A percentile compares a stretch with the other conserved stretches of the same genome.
Conservation (phyloP, 2,113 vertebrate species). For the Tauraco erythrolophus region DNA sequence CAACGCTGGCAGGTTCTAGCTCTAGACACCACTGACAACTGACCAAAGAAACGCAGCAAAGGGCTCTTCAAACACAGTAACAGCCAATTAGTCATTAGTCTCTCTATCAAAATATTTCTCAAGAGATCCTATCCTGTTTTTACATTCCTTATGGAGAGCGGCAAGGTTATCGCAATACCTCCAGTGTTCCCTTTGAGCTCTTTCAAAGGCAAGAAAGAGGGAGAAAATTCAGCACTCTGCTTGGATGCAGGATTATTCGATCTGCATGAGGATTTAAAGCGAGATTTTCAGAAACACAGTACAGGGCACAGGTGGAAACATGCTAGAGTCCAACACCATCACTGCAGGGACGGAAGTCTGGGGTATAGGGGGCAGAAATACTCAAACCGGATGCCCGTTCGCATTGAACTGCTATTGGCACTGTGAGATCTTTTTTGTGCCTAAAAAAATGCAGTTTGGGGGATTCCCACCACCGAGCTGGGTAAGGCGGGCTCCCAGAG, state of each 20-base stretch:
- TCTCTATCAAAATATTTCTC: neutral
- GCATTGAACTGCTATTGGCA: neutral
- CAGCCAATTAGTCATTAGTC: neutral
- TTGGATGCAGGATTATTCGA: neutral
- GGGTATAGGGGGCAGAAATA: accelerated
- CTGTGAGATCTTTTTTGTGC: neutral
- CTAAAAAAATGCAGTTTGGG: neutral
- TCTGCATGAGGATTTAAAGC: neutral
- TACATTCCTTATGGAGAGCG: neutral
- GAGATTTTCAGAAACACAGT: neutral
- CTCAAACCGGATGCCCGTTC: neutral
- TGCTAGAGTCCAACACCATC: neutral
- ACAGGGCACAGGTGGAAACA: neutral
- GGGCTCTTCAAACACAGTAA: neutral
- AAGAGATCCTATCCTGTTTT: neutral
- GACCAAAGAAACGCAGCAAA: neutral
- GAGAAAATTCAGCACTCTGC: neutral
- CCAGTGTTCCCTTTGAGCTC: neutral
- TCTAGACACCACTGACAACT: neutral
- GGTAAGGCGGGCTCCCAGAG: neutral
- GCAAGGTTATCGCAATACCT: neutral
- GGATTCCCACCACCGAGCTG: accelerated
- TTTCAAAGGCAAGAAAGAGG: neutral
- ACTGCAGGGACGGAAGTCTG: accelerated
- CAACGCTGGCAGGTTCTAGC: neutral